Evolutionary conservation across 2,888 invertebrate species (phyloP).

Genomic region (Agrochola lota): DNA sequence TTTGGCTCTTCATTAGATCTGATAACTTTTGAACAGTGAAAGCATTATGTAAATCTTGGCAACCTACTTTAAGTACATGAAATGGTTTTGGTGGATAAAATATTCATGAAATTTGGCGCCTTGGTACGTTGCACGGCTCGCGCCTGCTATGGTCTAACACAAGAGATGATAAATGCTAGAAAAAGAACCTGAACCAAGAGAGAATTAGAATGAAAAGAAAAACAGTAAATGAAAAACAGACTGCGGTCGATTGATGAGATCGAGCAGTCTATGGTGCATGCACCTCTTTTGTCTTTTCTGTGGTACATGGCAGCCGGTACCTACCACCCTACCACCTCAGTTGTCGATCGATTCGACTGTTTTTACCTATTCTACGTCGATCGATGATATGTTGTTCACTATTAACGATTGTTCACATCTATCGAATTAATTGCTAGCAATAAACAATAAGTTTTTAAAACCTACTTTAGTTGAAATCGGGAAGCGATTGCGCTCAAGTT

Average conservation of each 20-base stretch:
- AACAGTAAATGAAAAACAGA: background rate
- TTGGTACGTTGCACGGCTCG: background rate
- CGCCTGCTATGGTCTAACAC: background rate
- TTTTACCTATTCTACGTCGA: background rate
- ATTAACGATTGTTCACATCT: background rate
- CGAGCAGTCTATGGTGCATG: no score
- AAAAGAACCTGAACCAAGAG: background rate
- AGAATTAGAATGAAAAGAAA: background rate
- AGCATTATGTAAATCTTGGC: no score
- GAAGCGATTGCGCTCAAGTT: slow-evolving; percentile 69
- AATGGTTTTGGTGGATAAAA: background rate
- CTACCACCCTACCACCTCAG: no score
- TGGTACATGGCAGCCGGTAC: background rate
- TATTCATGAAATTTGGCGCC: background rate
- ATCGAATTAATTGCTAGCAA: background rate
- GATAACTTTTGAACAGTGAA: no score
- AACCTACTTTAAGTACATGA: no score
- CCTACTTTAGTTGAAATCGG: slow-evolving; percentile 63
- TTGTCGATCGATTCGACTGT: background rate
- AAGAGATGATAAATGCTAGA: background rate
- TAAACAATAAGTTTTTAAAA: background rate
- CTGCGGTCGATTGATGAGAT: background rate
- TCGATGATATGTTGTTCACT: background rate
- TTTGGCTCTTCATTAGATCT: no score
- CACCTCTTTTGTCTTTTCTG: background rate